Percentiles rank a stretch among this genome's conserved stretches.
Evolutionary conservation across 2,113 vertebrate species (phyloP).

Genomic region (Clarias macrocephalus): DNA sequence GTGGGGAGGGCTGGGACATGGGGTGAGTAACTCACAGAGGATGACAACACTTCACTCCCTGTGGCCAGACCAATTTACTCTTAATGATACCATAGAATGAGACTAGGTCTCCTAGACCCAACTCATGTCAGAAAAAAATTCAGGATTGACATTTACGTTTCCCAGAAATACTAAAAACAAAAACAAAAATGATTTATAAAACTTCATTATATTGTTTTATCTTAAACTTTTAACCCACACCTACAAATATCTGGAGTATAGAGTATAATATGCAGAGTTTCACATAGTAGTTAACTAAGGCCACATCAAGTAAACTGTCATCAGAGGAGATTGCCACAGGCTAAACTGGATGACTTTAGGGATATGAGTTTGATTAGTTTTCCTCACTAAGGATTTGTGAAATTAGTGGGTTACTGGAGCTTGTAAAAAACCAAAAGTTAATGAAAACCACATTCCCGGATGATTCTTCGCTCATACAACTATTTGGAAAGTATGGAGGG

Average conservation of each 20-base stretch:
- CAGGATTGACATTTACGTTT: neutral
- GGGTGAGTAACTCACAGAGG: conserved; percentile 29
- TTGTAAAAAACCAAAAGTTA: conserved; percentile 33
- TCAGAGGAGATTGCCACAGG: conserved; percentile 29
- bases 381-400: conserved; percentile 55
- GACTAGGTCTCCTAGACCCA: neutral
- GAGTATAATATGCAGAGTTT: neutral
- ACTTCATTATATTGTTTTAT: neutral
- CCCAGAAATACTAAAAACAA: neutral
- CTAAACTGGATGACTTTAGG: conserved; percentile 41
- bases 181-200: neutral
- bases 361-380: conserved; percentile 34
- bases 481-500: conserved; percentile 32
- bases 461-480: conserved; percentile 37
- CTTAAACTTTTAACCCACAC: neutral
- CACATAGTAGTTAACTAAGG: conserved; percentile 18
- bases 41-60: conserved; percentile 50
- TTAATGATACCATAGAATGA: neutral
- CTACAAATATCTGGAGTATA: neutral
- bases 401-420: conserved; percentile 55
- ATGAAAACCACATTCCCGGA: conserved; percentile 44
- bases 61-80: conserved; percentile 38
- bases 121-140: neutral
- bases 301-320: conserved; percentile 49
- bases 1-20: conserved; percentile 30